Evolutionary conservation across 2,888 invertebrate species (phyloP), one percentile per base, ranked within the genome.

Genomic region (Lumbricus terrestris): DNA sequence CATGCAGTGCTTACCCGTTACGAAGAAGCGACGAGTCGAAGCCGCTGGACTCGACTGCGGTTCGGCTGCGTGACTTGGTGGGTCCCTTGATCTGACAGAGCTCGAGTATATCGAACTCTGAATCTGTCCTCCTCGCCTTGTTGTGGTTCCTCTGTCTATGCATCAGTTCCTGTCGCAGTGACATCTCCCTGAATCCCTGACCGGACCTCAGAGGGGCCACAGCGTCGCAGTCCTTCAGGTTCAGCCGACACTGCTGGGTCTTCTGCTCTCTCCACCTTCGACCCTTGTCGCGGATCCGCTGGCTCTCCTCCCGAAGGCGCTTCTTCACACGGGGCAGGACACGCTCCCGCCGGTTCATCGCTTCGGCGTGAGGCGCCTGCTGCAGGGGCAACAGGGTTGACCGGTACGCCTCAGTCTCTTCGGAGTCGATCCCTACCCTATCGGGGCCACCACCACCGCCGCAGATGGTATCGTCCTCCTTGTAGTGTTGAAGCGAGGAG

Each of bases 251-350:
- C 85, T 85, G 85, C 16, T 85, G 20, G 6, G 20, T 20, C 85
- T 85, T 85, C 85, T 85, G 34, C 85, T 85, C 37, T 35, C 23
- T 35, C 35, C 37, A 37, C 34, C 85, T 34, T 29, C 85, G 85
- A 34, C 85, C 37, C 85, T 85, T 85, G 85, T 85, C 85, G 0
- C 85, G 34, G 34, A 85, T 85, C 11, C 37, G 34, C 85, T 85
- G 85, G 37, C 85, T 85, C 37, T 33, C 85, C 35, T 85, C 85
- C n/a, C 85, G 85, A 85, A 85, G 85, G 18, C 85, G 85, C 23
- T 85, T 33, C 85, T 85, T 85, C 18, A 85, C 34, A 35, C 85
- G 85, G 85, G 85, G 85, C 85, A 85, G 85, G 85, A 85, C 85
- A 4, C 37, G 34, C 35, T 34, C 35, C 35, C 34, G 85, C 35